Evolutionary conservation across 92 coral and sea anemone species (phyloP), one percentile per base, ranked within the genome.

Genomic region (Porites evermanni): DNA sequence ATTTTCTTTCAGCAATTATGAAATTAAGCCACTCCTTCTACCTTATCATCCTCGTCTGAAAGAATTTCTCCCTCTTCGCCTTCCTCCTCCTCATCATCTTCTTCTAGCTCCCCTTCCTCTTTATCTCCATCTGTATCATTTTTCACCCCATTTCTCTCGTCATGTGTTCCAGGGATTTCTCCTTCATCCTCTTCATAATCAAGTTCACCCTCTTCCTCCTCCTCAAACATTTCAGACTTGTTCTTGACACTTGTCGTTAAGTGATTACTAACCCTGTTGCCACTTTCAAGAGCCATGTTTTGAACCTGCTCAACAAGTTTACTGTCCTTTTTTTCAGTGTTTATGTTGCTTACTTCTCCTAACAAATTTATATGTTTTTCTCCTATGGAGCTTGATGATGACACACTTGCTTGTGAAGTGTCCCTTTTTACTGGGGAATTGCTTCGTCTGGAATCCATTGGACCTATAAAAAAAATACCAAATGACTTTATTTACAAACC

Each of bases 121-220:
- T 90, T 66, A 75, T 52, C 88, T 29, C 88, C 77, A 72, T 80
- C 85, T 21, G 18, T 8, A 84, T 68, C 80, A 78, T 72, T 75
- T 91, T 70, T 52, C 20, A 77, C 47, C 8, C 89, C 92, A 75
- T 78, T 84, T 66, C 77, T 87, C 16, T 72, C 84, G 24, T 85
- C 91, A 21, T 94, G 81, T 5, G 79, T 70, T 53, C 87, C 95
- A 24, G 52, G 75, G 17, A 91, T 64, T 83, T 94, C 98, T 32
- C 98, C 98, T 44, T 93, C 98, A 74, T 95, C 98, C 64, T 95
- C 98, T 58, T 95, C 98, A 84, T 95, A 95, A 81, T 95, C 98
- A 51, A 92, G 87, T 76, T 92, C 95, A 12, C 95, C 95, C 68
- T 92, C 95, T 87, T 92, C 95, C 89, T 88, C 94, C 20, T 88